phyloP scores from a whole-genome alignment of 2,797 vertebrate genomes.

The Todus mexicanus region DNA sequence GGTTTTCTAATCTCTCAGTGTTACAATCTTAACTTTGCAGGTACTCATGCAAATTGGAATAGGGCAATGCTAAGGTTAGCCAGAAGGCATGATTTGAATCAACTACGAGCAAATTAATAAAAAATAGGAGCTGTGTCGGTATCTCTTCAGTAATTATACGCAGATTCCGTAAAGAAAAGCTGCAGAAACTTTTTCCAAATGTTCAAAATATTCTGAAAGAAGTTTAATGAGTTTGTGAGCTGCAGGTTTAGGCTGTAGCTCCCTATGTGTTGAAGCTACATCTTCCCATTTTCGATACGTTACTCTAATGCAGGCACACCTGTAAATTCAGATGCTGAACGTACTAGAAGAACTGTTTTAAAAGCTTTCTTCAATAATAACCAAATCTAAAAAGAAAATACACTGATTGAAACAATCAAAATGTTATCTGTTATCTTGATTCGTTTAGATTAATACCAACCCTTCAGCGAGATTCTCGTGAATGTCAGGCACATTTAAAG shows the following conservation, averaged over 20 bases:
- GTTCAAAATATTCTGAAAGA: background rate
- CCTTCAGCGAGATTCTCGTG: background rate
- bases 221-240: background rate
- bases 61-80: background rate
- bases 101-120: background rate
- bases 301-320: background rate
- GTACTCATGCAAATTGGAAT: background rate
- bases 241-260: background rate
- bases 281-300: background rate
- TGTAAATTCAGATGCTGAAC: background rate
- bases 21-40: background rate
- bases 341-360: background rate
- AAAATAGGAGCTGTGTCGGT: background rate
- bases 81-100: constrained; percentile 8
- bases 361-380: background rate
- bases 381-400: background rate
- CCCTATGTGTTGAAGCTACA: background rate
- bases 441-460: background rate
- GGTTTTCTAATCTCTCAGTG: constrained; percentile 11
- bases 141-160: background rate
- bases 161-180: background rate
- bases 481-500: constrained; percentile 33
- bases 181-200: background rate
- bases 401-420: background rate
- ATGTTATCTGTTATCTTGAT: background rate